phyloP scores from a whole-genome alignment of 2,113 vertebrate genomes.

The Corythornis vintsioides region DNA sequence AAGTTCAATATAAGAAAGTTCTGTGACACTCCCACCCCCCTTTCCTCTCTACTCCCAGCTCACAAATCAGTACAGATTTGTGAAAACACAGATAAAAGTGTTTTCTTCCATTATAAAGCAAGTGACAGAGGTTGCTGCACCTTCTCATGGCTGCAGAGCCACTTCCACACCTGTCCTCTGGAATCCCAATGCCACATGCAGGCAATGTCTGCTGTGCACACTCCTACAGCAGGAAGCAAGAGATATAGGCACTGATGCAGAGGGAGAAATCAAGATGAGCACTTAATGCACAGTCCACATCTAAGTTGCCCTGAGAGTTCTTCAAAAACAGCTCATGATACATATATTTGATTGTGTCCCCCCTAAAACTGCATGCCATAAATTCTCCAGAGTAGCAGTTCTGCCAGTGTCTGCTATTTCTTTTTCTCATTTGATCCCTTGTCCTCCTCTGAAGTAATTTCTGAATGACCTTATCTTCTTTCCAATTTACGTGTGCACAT shows the following conservation, averaged over 20 bases:
- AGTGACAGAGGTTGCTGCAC: not conserved
- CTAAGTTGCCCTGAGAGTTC: not conserved
- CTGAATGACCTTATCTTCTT: not conserved
- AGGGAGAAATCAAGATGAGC: not conserved
- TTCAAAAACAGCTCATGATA: not conserved
- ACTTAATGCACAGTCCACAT: not conserved
- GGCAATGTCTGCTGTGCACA: not conserved
- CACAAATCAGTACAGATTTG: not conserved
- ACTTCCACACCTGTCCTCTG: not conserved
- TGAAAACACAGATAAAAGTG: not conserved
- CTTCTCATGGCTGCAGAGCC: not conserved
- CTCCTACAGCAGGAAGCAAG: not conserved
- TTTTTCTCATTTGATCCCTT: not conserved
- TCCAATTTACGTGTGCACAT: not conserved
- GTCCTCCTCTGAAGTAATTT: not conserved
- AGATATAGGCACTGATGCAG: not conserved
- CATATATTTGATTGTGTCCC: not conserved
- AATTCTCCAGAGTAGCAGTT: not conserved
- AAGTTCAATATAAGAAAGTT: not conserved
- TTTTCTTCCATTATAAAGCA: not conserved
- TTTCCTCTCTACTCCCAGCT: not conserved
- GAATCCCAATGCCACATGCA: not conserved
- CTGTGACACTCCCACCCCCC: accelerated
- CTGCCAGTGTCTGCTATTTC: not conserved
- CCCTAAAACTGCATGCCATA: not conserved